Conservation (phyloP, 1,140 invertebrate genomes). For the Lerema accius region DNA sequence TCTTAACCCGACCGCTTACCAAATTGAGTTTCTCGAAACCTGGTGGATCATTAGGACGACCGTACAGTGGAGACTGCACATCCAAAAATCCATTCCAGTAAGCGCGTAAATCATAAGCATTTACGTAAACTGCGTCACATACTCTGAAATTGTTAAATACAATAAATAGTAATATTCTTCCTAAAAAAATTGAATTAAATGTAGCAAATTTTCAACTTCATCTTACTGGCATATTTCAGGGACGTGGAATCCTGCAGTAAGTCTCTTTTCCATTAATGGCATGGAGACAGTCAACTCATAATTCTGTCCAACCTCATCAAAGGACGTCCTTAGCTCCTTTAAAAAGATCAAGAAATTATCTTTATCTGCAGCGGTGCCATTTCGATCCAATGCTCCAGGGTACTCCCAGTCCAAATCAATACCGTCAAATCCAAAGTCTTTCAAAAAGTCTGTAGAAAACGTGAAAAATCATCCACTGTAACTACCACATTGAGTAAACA, state of each 20-base stretch:
- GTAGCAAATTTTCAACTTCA: no score
- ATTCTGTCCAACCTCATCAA: constrained; percentile 87
- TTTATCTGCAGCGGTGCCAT: constrained; percentile 92
- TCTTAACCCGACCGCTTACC: constrained; percentile 72
- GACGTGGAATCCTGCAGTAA: constrained; percentile 94
- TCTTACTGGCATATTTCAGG: constrained; percentile 92
- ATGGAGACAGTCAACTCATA: constrained; percentile 95
- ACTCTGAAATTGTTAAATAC: no score
- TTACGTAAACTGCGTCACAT: constrained; percentile 89
- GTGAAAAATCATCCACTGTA: no score
- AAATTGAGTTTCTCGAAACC: constrained; percentile 95
- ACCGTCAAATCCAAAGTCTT: constrained; percentile 90
- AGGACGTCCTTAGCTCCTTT: constrained; percentile 90
- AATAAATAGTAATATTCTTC: no score
- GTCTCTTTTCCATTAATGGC: constrained; percentile 91
- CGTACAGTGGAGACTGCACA: constrained; percentile 92
- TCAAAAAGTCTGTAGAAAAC: constrained; percentile 90
- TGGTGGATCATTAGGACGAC: constrained; percentile 92
- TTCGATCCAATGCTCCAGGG: constrained; percentile 91
- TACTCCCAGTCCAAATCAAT: constrained; percentile 95
- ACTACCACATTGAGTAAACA: no score
- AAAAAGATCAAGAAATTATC: constrained; percentile 92
- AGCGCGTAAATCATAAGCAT: constrained; percentile 81
- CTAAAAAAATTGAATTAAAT: no score
- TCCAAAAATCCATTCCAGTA: constrained; percentile 96